These are phyloP conservation scores for Tyrannus savana DNA, from an alignment of 2,113 vertebrate species.

Conservation along the genomic window DNA sequence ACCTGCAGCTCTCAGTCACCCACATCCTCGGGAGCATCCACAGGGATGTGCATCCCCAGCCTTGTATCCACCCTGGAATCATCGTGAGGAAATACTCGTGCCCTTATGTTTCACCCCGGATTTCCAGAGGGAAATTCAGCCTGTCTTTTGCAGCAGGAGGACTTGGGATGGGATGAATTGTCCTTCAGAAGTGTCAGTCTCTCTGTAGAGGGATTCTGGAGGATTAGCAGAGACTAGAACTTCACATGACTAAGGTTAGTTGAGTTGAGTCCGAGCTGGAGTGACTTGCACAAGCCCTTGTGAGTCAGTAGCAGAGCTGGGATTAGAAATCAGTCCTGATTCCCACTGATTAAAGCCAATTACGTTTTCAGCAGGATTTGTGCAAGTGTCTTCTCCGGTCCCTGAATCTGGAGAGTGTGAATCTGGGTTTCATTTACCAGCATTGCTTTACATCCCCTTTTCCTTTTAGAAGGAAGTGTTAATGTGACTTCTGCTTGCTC, in stretches of 20 bases:
- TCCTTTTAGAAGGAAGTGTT: conserved; percentile 13
- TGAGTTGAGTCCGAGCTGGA: not conserved
- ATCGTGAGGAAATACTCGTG: accelerated
- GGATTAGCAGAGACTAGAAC: not conserved
- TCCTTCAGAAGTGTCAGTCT: not conserved
- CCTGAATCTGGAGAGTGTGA: not conserved
- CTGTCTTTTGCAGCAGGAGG: not conserved
- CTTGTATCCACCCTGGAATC: accelerated
- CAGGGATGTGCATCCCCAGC: not conserved
- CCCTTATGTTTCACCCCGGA: accelerated
- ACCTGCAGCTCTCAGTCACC: not conserved
- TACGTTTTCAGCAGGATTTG: not conserved
- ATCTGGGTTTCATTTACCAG: conserved; percentile 37
- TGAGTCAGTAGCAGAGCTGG: not conserved
- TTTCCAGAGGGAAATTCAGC: not conserved
- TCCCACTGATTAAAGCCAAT: not conserved
- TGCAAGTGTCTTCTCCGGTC: not conserved
- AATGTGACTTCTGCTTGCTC: not conserved
- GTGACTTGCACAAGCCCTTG: not conserved
- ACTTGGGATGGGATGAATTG: not conserved
- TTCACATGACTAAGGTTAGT: not conserved
- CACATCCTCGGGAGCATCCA: not conserved
- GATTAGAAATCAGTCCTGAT: not conserved
- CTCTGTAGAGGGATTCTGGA: not conserved
- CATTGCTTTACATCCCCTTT: not conserved